Conservation (phyloP, 2,888 invertebrate genomes). For the Tipula vernalis region DNA sequence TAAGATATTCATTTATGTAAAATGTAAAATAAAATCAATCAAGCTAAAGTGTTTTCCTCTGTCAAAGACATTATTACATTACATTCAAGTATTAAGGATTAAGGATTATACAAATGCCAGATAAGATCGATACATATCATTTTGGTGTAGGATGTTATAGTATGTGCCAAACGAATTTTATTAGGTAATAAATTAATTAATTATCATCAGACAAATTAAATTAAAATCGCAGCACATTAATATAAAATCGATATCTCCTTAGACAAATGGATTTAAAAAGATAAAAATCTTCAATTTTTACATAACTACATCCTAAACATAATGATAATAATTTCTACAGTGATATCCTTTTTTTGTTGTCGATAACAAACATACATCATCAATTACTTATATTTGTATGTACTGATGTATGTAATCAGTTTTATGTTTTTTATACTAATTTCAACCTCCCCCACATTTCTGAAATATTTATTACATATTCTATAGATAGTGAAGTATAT, state of each 20-base stretch:
- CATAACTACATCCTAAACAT: not conserved
- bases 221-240: not conserved
- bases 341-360: not conserved
- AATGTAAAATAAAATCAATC: not conserved
- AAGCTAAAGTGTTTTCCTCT: not conserved
- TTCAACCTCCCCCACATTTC: not conserved
- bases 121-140: not conserved
- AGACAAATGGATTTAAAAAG: not conserved
- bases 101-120: not conserved
- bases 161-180: no score
- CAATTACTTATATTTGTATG: not conserved
- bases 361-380: slow-evolving; percentile 4
- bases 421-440: not conserved
- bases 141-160: not conserved
- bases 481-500: not conserved
- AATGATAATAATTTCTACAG: not conserved
- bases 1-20: not conserved
- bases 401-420: not conserved
- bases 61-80: not conserved
- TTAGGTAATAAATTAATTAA: not conserved
- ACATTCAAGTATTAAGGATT: not conserved
- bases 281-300: not conserved
- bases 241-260: not conserved
- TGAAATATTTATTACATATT: not conserved
- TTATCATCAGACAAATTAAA: not conserved